Percentiles rank a stretch among this genome's conserved stretches.
Conservation (phyloP, 2,797 vertebrate species). For the Rhynchotus rufescens region DNA sequence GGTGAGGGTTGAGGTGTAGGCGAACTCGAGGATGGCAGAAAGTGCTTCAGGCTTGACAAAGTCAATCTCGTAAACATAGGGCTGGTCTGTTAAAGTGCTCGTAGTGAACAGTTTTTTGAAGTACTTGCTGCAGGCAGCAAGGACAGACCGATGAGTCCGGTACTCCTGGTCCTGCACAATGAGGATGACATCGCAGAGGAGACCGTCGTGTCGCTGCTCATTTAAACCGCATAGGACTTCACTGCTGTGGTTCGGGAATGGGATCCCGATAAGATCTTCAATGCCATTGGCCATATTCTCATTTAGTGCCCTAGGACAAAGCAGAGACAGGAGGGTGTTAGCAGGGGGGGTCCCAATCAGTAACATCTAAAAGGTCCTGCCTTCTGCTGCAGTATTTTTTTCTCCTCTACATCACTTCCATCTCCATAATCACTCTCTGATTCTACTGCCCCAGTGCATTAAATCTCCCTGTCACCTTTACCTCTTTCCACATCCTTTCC, state of each 20-base stretch:
- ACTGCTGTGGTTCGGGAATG: constrained; percentile 98
- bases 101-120: constrained; percentile 99
- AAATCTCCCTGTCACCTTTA: neutral
- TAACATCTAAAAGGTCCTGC: accelerated
- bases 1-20: constrained; percentile 97
- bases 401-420: neutral
- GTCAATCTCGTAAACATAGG: constrained; percentile 95
- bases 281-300: constrained; percentile 93
- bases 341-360: neutral
- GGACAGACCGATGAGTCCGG: constrained; percentile 92
- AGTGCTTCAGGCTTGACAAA: constrained; percentile 95
- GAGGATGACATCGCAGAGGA: constrained; percentile 96
- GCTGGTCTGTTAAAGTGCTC: constrained; percentile 84
- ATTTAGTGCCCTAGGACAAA: constrained; percentile 77
- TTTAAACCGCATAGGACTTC: constrained; percentile 96
- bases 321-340: constrained; percentile 41
- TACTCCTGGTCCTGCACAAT: constrained; percentile 96
- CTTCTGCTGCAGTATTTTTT: neutral
- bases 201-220: constrained; percentile 92
- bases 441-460: neutral
- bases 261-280: constrained; percentile 97
- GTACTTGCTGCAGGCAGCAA: constrained; percentile 98
- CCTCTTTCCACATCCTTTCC: neutral
- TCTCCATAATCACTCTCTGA: neutral
- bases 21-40: constrained; percentile 97